Conservation (phyloP, 2,888 invertebrate genomes). For the Buathra laborator region DNA sequence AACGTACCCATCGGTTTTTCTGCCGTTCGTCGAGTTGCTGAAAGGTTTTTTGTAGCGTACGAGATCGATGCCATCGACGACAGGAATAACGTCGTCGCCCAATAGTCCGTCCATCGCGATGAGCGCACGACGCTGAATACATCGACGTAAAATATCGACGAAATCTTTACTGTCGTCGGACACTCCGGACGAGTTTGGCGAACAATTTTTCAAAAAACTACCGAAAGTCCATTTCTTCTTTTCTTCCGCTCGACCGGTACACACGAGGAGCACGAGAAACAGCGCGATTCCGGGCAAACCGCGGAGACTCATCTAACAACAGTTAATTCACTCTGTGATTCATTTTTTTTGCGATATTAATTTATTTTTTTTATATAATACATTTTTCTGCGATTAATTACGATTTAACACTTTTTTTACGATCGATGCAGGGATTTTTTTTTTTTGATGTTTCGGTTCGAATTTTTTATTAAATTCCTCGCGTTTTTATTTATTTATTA, state of each 20-base stretch:
- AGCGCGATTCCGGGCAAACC: slow-evolving; percentile 69
- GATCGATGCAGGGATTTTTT: background rate
- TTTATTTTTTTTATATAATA: background rate
- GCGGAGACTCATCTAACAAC: slow-evolving; percentile 73
- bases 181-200: slow-evolving; percentile 69
- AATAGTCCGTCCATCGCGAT: slow-evolving; percentile 88
- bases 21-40: slow-evolving; percentile 59
- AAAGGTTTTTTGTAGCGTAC: slow-evolving; percentile 85
- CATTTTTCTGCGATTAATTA: background rate
- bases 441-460: background rate
- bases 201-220: slow-evolving; percentile 77
- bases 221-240: slow-evolving; percentile 74
- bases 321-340: slow-evolving; percentile 11
- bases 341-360: background rate
- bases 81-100: slow-evolving; percentile 88
- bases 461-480: background rate
- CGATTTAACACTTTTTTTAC: background rate
- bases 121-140: slow-evolving; percentile 83
- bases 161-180: slow-evolving; percentile 72
- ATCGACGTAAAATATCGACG: slow-evolving; percentile 75
- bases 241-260: slow-evolving; percentile 69
- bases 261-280: slow-evolving; percentile 56
- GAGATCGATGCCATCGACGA: slow-evolving; percentile 89
- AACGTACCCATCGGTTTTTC: slow-evolving; percentile 51
- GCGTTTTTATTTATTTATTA: background rate